phyloP scores from a whole-genome alignment of 2,113 vertebrate genomes.

The Hypocryptadius cinnamomeus region DNA sequence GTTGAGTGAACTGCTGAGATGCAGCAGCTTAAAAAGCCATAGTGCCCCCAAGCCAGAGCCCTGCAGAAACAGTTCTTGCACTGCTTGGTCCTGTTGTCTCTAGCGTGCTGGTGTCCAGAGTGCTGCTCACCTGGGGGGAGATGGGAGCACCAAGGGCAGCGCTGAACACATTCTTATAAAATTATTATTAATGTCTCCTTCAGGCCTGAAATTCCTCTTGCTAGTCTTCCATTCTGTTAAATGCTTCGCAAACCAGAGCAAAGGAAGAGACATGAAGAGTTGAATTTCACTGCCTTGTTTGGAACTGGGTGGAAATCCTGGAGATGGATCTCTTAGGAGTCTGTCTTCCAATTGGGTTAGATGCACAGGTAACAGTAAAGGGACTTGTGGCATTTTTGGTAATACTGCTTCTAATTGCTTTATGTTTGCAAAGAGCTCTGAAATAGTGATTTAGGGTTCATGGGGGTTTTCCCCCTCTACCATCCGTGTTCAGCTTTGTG shows the following conservation, averaged over 20 bases:
- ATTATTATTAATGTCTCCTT: constrained; percentile 58
- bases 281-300: constrained; percentile 66
- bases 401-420: constrained; percentile 1
- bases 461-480: neutral
- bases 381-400: constrained; percentile 21
- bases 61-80: neutral
- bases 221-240: constrained; percentile 57
- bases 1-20: neutral
- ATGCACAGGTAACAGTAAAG: constrained; percentile 53
- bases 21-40: neutral
- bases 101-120: neutral
- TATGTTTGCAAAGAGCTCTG: constrained; percentile 1
- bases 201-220: constrained; percentile 64
- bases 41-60: neutral
- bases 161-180: neutral
- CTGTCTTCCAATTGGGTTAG: constrained; percentile 57
- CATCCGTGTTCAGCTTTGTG: neutral
- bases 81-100: neutral
- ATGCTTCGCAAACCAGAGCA: constrained; percentile 54
- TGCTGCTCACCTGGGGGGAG: constrained; percentile 10
- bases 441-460: neutral
- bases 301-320: constrained; percentile 61
- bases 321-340: constrained; percentile 63
- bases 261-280: constrained; percentile 61
- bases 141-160: neutral